Percentiles rank a stretch among this genome's conserved stretches.
Conservation (phyloP, 2,888 invertebrate genomes). For the Cinara cedri region DNA sequence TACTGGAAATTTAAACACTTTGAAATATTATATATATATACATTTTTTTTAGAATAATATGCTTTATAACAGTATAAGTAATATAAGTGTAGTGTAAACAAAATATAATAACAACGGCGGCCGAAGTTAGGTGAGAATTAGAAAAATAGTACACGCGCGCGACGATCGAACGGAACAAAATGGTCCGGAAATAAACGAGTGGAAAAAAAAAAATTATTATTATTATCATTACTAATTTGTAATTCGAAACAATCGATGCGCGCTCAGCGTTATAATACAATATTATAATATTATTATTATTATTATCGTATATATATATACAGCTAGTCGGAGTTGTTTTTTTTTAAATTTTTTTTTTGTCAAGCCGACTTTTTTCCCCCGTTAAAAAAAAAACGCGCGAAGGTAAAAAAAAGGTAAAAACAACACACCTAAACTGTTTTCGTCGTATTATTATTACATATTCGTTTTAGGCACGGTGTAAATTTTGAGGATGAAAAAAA, state of each 20-base stretch:
- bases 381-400: slow-evolving; percentile 18
- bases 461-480: background rate
- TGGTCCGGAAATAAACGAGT: slow-evolving; percentile 43
- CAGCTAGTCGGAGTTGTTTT: no score
- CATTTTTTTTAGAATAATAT: no score
- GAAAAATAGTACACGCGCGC: background rate
- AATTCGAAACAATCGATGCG: slow-evolving; percentile 49
- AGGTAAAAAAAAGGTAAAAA: slow-evolving; percentile 47
- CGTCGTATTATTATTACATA: slow-evolving; percentile 17
- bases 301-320: no score
- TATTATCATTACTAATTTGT: slow-evolving; percentile 27
- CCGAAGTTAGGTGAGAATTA: background rate
- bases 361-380: background rate
- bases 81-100: no score
- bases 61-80: no score
- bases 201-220: slow-evolving; percentile 41
- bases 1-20: no score
- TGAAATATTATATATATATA: no score
- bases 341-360: slow-evolving; percentile 13
- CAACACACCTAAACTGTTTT: slow-evolving; percentile 52
- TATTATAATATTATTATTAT: background rate
- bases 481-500: background rate
- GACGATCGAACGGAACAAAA: slow-evolving; percentile 28
- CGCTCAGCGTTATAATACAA: slow-evolving; percentile 38
- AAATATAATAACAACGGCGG: background rate